phyloP scores from a whole-genome alignment of 2,113 vertebrate genomes.

The Odontesthes bonariensis region DNA sequence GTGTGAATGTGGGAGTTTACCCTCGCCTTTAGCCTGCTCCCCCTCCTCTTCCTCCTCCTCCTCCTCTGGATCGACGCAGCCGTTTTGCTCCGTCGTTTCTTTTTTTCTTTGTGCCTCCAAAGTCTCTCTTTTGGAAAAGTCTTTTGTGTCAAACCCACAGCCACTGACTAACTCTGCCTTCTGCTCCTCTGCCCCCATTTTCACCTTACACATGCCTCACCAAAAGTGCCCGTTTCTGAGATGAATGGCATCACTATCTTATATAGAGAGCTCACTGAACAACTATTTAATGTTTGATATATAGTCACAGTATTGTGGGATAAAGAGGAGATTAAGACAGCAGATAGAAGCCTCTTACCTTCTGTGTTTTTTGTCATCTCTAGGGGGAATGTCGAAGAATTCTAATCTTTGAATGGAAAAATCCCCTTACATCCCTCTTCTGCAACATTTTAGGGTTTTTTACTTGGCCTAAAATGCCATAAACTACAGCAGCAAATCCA shows the following conservation, averaged over 20 bases:
- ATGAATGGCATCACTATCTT: conserved; percentile 3
- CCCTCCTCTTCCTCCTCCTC: conserved; percentile 52
- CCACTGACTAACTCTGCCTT: conserved; percentile 75
- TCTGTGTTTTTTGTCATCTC: neutral
- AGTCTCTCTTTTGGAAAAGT: conserved; percentile 72
- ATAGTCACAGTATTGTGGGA: neutral
- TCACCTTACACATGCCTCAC: conserved; percentile 65
- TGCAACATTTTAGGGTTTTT: neutral
- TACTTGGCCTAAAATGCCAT: neutral
- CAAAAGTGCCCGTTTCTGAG: neutral
- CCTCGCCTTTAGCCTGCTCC: conserved; percentile 58
- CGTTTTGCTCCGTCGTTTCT: conserved; percentile 79
- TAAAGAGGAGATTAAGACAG: neutral
- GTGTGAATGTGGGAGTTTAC: conserved; percentile 78
- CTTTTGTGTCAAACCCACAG: conserved; percentile 77
- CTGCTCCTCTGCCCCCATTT: conserved; percentile 79
- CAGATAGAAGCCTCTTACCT: neutral
- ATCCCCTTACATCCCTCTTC: neutral
- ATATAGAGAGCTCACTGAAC: neutral
- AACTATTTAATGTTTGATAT: neutral
- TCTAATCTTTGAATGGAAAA: neutral
- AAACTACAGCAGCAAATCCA: neutral
- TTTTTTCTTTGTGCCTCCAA: conserved; percentile 84
- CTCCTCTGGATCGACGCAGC: conserved; percentile 74
- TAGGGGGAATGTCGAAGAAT: neutral